Conservation (phyloP, 2,797 vertebrate species). For the Thunnus albacares region DNA sequence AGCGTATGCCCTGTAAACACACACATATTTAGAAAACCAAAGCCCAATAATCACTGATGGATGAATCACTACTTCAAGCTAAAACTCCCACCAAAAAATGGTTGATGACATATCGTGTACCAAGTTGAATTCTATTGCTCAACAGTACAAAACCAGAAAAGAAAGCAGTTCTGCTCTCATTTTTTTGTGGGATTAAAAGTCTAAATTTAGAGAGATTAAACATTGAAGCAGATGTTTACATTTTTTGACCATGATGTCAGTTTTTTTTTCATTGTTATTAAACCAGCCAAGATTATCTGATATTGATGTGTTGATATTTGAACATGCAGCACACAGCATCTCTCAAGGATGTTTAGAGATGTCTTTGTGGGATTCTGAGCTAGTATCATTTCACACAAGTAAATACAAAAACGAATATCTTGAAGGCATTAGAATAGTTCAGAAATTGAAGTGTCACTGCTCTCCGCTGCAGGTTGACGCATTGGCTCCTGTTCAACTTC, state of each 20-base stretch:
- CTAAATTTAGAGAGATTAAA: background rate
- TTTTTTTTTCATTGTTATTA: too few relatives aligned
- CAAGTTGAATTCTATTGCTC: background rate
- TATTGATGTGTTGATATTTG: background rate
- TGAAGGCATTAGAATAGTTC: background rate
- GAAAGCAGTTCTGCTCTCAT: too few relatives aligned
- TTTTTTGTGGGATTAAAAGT: too few relatives aligned
- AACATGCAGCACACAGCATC: background rate
- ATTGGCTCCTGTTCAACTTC: background rate
- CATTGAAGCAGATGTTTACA: background rate
- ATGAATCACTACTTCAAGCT: background rate
- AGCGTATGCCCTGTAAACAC: slow-evolving; percentile 11
- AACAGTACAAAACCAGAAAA: background rate
- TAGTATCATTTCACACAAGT: too few relatives aligned
- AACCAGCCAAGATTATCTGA: too few relatives aligned
- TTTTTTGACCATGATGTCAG: background rate
- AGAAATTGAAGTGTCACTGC: background rate
- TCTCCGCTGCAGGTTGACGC: background rate
- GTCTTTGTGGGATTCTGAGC: background rate
- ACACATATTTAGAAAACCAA: slow-evolving; percentile 26
- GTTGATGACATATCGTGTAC: background rate
- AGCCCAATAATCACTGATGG: background rate
- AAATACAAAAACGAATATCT: too few relatives aligned
- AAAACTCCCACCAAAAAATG: background rate
- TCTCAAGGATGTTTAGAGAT: background rate